Percentiles rank a stretch among this genome's conserved stretches.
Conservation (phyloP, 2,888 invertebrate species). For the Drosophila rubida region DNA sequence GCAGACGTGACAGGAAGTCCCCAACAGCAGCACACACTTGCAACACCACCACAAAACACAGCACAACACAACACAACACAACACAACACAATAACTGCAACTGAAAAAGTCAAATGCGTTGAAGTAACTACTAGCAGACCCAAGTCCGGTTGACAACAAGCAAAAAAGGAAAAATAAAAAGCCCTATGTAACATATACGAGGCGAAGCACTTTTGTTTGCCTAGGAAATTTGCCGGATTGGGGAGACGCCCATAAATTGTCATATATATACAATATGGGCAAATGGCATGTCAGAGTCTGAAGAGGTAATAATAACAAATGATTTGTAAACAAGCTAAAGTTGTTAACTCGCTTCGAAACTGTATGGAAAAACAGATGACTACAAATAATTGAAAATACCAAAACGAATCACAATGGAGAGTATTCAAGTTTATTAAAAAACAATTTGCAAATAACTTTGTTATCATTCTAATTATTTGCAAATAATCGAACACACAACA, state of each 20-base stretch:
- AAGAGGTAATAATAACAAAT: too few relatives aligned
- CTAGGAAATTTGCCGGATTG: not conserved
- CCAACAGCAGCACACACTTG: constrained; percentile 13
- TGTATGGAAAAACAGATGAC: too few relatives aligned
- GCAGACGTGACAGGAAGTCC: constrained; percentile 54
- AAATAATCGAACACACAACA: too few relatives aligned
- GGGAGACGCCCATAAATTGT: not conserved
- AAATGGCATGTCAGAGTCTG: too few relatives aligned
- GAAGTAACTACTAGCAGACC: not conserved
- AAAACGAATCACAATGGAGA: too few relatives aligned
- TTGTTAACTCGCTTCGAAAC: too few relatives aligned
- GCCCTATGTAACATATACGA: not conserved
- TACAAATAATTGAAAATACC: too few relatives aligned
- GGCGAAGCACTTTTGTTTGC: not conserved
- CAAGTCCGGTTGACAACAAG: not conserved
- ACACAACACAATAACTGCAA: constrained; percentile 5
- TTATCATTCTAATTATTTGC: too few relatives aligned
- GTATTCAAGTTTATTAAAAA: too few relatives aligned
- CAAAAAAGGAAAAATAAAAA: not conserved
- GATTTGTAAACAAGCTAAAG: too few relatives aligned
- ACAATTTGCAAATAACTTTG: too few relatives aligned
- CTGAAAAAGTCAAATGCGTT: constrained; percentile 10
- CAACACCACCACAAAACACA: too few relatives aligned
- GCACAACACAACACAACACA: constrained; percentile 13
- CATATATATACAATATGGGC: not conserved